phyloP scores from a whole-genome alignment of 2,888 invertebrate species.

The Ormyrus thymus region DNA sequence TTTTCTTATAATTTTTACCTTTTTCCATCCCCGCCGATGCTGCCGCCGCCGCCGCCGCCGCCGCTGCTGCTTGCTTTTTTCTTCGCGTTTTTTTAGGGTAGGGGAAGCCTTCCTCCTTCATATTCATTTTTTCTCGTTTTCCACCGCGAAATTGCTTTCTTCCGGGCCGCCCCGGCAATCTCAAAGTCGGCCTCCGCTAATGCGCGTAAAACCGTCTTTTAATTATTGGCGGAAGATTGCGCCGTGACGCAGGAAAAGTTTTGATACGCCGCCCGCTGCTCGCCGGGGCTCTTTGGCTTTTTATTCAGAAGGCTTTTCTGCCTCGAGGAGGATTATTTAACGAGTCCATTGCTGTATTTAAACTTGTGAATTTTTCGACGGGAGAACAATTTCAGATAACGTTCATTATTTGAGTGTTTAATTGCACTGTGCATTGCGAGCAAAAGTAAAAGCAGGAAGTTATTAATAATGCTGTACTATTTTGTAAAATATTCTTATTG shows the following conservation, averaged over 20 bases:
- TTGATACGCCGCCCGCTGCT: background rate
- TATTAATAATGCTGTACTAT: no score
- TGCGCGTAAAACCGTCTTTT: slow-evolving; percentile 47
- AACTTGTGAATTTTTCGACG: no score
- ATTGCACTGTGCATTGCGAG: no score
- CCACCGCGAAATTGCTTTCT: slow-evolving; percentile 48
- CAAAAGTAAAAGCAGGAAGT: no score
- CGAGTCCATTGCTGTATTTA: no score
- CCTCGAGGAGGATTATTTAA: no score
- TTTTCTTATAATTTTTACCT: slow-evolving; percentile 29
- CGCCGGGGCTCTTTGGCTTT: background rate
- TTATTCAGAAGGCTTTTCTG: background rate
- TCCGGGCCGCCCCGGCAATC: slow-evolving; percentile 12
- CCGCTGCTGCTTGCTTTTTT: background rate
- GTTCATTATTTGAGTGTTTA: no score
- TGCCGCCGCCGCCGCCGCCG: background rate
- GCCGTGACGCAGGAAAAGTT: background rate
- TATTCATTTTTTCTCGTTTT: slow-evolving; percentile 53
- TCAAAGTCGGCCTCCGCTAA: slow-evolving; percentile 9
- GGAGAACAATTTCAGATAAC: no score
- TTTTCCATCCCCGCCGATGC: background rate
- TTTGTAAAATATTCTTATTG: no score
- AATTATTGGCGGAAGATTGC: slow-evolving; percentile 37
- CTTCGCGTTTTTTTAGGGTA: background rate
- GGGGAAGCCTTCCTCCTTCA: slow-evolving; percentile 47